Evolutionary conservation across 2,888 invertebrate species (phyloP).

Genomic region (Lasioglossum lativentre): DNA sequence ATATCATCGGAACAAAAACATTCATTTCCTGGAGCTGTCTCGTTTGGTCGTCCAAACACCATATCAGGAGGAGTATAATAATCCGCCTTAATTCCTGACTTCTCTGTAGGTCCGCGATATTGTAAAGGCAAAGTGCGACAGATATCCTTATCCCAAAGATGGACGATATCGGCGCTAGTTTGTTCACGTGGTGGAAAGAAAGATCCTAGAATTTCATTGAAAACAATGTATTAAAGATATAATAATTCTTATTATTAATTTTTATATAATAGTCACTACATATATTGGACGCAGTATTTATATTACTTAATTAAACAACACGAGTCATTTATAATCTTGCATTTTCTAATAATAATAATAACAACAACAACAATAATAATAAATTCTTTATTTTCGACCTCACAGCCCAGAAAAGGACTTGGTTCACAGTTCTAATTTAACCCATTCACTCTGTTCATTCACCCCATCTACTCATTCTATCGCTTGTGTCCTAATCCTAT

Average conservation of each 20-base stretch:
- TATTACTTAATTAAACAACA: neutral
- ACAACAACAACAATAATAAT: too few species aligned
- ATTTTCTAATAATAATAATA: neutral
- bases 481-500: too few species aligned
- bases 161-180: constrained; percentile 87
- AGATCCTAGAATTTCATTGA: constrained; percentile 86
- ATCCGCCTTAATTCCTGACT: constrained; percentile 91
- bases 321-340: too few species aligned
- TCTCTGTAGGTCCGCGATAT: constrained; percentile 89
- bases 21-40: constrained; percentile 87
- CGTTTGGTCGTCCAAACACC: constrained; percentile 86
- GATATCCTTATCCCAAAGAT: constrained; percentile 94
- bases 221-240: neutral
- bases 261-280: neutral
- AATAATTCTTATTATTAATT: neutral
- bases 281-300: neutral
- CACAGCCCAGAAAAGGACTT: too few species aligned
- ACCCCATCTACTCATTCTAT: too few species aligned
- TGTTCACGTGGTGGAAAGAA: constrained; percentile 92
- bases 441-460: too few species aligned
- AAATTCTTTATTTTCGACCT: too few species aligned
- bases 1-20: constrained; percentile 91
- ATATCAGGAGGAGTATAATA: constrained; percentile 90
- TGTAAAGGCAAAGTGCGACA: constrained; percentile 92
- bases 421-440: too few species aligned